Evolutionary conservation across 2,797 vertebrate genomes (phyloP).

Genomic region (Galaxias olidus): DNA sequence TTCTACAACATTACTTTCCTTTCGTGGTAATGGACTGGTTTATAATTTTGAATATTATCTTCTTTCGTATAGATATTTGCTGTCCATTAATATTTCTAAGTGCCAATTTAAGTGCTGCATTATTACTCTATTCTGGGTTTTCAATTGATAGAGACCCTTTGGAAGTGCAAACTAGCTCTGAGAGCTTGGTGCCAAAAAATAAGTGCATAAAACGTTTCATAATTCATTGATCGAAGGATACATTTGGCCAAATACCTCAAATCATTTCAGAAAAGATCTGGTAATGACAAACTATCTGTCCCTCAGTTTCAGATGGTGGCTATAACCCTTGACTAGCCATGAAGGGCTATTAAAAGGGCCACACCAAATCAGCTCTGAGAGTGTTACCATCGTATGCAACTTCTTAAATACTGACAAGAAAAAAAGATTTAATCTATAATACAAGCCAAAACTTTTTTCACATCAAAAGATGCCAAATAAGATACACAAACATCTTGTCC

Average conservation of each 20-base stretch:
- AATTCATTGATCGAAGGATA: constrained; percentile 18
- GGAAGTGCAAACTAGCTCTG: constrained; percentile 70
- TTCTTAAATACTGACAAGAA: constrained; percentile 68
- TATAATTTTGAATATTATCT: constrained; percentile 31
- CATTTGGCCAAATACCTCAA: constrained; percentile 19
- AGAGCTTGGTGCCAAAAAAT: constrained; percentile 42
- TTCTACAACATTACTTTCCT: constrained; percentile 49
- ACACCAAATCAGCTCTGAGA: constrained; percentile 46
- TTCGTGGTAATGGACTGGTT: constrained; percentile 22
- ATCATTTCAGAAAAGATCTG: constrained; percentile 15
- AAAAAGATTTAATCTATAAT: constrained; percentile 47
- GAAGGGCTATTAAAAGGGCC: background rate
- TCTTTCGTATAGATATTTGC: constrained; percentile 34
- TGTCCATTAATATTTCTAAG: constrained; percentile 45
- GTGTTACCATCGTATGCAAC: constrained; percentile 38
- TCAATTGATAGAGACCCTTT: constrained; percentile 50
- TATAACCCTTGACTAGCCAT: constrained; percentile 25
- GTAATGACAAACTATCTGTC: constrained; percentile 11
- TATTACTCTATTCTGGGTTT: constrained; percentile 56
- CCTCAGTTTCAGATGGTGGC: constrained; percentile 18
- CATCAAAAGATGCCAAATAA: constrained; percentile 68
- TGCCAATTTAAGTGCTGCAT: constrained; percentile 74
- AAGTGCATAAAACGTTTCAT: constrained; percentile 55
- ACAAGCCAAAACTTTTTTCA: constrained; percentile 61
- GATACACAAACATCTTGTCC: constrained; percentile 23